Conservation (phyloP, 1,140 invertebrate species). For the Formica exsecta region DNA sequence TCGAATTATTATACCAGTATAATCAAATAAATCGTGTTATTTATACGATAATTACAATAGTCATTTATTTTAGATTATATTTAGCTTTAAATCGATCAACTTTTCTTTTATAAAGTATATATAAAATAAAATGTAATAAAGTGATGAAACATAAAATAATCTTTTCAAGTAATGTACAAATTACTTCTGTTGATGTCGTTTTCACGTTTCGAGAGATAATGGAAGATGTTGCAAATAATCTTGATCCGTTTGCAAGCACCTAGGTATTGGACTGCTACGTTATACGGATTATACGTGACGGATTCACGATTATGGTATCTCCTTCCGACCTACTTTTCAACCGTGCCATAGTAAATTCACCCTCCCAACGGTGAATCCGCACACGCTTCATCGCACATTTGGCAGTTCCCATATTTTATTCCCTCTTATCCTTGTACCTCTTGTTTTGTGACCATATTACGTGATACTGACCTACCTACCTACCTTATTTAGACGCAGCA, state of each 20-base stretch:
- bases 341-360: slow-evolving; percentile 63
- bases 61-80: not conserved
- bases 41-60: not conserved
- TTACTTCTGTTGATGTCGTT: not conserved
- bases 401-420: slow-evolving; percentile 71
- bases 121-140: too few species aligned
- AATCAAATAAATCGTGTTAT: slow-evolving; percentile 1
- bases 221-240: not conserved
- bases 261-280: not conserved
- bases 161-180: not conserved
- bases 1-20: not conserved
- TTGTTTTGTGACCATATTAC: slow-evolving; percentile 47
- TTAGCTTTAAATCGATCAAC: too few species aligned
- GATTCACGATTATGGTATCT: slow-evolving; percentile 64
- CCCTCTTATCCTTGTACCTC: slow-evolving; percentile 45
- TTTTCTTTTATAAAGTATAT: not conserved
- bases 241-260: slow-evolving; percentile 5
- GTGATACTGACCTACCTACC: slow-evolving; percentile 55
- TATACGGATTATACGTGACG: slow-evolving; percentile 58
- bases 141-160: not conserved
- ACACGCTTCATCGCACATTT: slow-evolving; percentile 70
- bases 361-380: slow-evolving; percentile 58
- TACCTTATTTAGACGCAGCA: slow-evolving; percentile 23
- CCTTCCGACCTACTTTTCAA: slow-evolving; percentile 67
- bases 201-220: not conserved